Evolutionary conservation across 2,888 invertebrate genomes (phyloP), one percentile per base, ranked within the genome.

Genomic region (Melanostoma mellinum): DNA sequence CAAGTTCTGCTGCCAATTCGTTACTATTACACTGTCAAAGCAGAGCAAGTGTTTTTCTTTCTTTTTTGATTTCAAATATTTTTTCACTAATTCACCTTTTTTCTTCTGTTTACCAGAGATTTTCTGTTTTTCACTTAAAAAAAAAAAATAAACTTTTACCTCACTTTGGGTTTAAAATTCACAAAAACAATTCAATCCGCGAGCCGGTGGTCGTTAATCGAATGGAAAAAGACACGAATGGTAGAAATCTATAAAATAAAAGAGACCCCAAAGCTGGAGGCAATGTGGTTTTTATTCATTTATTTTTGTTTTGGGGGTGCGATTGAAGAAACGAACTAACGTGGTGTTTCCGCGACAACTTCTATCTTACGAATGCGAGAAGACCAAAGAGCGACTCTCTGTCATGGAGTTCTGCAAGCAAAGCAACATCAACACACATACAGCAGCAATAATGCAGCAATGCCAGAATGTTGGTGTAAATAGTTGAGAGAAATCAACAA

Each of bases 1-100:
- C 84, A 71, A 60, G 84, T 84, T 84, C 74, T 79, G 72, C 50
- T 81, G 76, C 61, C 71, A 72, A 79, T 79, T 79, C 79, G 69
- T 78, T 71, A 20, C 44, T 60, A 75, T 79, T 79, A 74, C 84
- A 79, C 79, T 79, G 63, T 75, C 53, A 67, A 75, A 84, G 69
- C 79, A 74, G 74, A 79, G 71, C 84, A 84, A 84, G 84, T 79
- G 69, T 71, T 73, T 44, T 1, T 35, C 4, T 20, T 44, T 38
- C 52, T 61, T 53, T 67, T 65, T 80, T 42, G 3, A 55, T 40
- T 67, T 40, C 10, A 9, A 71, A 10, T 53, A 35, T 78, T 40
- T 68, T 38, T 32, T 20, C 56, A 67, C 56, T 60, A 67, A 65
- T 48, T 65, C 10, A 67, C 36, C 36, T 55, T 56, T 36, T 42